Base-by-base conservation (phyloP, 2,797 vertebrate species). In the Alcedo atthis region DNA sequence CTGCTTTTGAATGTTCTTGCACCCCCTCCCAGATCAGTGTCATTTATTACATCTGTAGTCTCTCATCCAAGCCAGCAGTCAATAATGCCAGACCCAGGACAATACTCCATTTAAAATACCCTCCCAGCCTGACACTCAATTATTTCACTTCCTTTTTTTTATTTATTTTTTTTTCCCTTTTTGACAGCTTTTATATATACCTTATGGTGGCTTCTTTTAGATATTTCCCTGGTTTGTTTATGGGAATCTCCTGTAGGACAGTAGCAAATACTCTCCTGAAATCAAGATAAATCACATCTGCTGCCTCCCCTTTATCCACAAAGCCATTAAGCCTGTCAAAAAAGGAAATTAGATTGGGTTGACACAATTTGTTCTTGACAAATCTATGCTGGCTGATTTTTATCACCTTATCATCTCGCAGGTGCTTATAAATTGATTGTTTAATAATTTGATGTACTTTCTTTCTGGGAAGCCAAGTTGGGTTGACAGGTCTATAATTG, bases 361-460 rank as follows among this genome's bases (percentile, higher is more conserved):
- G 96, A 97, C 95, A 96, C 96, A 96, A 98, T 97, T 97, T 97
- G 96, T 96, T 97, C 97, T 96, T 96, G 96, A 96, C 95, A 97
- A 97, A 97, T 96, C 95, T 94, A 53, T 75, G 79, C 90, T 96
- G 94, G 93, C 96, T 97, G 97, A 95, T 97, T 96, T 95, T 94
- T 95, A 96, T 97, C 94, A 96, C 90, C 95, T 92, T 92, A 95
- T 96, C 92, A 66, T 90, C 92, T 96, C 67, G 35, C 92, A 96
- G 95, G 95, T 97, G 91, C 90, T 95, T 96, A 95, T 87, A 97
- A 97, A 97, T 96, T 97, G 97, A 97, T 97, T 96, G 93, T 95
- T 95, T 96, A 93, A 92, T 95, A 95, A 94, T 95, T 95, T 81
- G 89, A 87, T 95, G 81, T 69, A 63, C 89, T 92, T 87, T 91